Evolutionary conservation across 1,140 invertebrate genomes (phyloP).

Genomic region (Drosophila bifasciata): DNA sequence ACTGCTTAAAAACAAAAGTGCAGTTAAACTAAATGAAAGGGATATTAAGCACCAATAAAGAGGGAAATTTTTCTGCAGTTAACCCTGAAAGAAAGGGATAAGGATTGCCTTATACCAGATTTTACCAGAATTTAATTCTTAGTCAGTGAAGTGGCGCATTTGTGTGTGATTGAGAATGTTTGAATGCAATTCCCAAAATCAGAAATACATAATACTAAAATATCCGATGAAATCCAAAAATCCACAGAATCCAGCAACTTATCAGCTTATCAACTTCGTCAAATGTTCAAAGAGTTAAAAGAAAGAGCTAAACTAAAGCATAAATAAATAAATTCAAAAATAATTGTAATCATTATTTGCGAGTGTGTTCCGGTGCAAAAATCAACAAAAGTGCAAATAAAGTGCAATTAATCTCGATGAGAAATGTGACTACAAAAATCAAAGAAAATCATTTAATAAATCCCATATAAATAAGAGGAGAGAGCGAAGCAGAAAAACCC

Average conservation of each 20-base stretch:
- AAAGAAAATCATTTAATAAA: slow-evolving; percentile 37
- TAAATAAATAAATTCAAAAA: slow-evolving; percentile 23
- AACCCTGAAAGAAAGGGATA: too few relatives aligned
- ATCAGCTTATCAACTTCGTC: slow-evolving; percentile 16
- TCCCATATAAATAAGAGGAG: slow-evolving; percentile 26
- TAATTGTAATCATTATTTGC: slow-evolving; percentile 12
- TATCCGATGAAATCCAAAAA: neutral
- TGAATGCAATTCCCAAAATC: too few relatives aligned
- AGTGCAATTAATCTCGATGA: slow-evolving; percentile 66
- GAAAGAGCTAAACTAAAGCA: slow-evolving; percentile 42
- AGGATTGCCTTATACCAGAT: too few relatives aligned
- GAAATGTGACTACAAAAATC: slow-evolving; percentile 72
- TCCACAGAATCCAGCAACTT: slow-evolving; percentile 31
- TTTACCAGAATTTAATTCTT: too few relatives aligned
- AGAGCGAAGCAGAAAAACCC: slow-evolving; percentile 23
- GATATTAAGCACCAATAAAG: too few relatives aligned
- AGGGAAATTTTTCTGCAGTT: too few relatives aligned
- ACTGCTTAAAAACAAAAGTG: neutral
- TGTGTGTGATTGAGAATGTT: too few relatives aligned
- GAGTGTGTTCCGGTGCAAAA: slow-evolving; percentile 20
- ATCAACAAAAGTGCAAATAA: slow-evolving; percentile 52
- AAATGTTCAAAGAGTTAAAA: slow-evolving; percentile 26
- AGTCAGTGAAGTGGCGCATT: too few relatives aligned
- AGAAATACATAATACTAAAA: too few relatives aligned
- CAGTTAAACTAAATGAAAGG: too few relatives aligned